Percentiles rank a stretch among this genome's conserved stretches.
Conservation (phyloP, 2,888 invertebrate species). For the Pseudoips prasinana region DNA sequence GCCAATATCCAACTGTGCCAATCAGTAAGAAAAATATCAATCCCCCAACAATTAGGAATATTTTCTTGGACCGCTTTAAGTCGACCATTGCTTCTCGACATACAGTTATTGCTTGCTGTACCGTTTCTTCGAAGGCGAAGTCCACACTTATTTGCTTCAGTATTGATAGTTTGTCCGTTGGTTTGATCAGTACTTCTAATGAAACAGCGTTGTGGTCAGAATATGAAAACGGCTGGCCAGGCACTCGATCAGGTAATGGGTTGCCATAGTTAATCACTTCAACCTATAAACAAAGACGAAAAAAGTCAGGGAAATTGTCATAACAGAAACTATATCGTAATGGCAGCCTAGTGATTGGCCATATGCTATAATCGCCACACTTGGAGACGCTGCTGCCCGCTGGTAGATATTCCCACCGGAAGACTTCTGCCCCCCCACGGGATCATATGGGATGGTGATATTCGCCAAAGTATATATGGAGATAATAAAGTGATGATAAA, state of each 20-base stretch:
- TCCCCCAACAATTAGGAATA: conserved; percentile 77
- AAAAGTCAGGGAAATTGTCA: too few species aligned
- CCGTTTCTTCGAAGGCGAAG: conserved; percentile 48
- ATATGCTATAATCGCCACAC: too few species aligned
- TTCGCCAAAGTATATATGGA: too few species aligned
- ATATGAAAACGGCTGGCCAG: conserved; percentile 87
- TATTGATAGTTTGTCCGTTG: conserved; percentile 24
- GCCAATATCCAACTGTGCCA: conserved; percentile 74
- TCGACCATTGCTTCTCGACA: conserved; percentile 80
- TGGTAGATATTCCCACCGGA: too few species aligned
- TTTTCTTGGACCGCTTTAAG: conserved; percentile 72
- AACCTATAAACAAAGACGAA: conserved; percentile 45
- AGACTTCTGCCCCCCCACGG: too few species aligned
- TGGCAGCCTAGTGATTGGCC: too few species aligned
- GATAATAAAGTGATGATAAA: too few species aligned
- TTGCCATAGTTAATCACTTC: conserved; percentile 80
- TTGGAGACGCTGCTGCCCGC: too few species aligned
- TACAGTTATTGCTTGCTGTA: conserved; percentile 82
- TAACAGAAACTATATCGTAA: too few species aligned
- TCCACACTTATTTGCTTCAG: conserved; percentile 38
- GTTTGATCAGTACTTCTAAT: conserved; percentile 67
- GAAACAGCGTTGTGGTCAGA: conserved; percentile 95
- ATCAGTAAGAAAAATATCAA: conserved; percentile 77
- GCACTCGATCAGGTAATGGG: conserved; percentile 88
- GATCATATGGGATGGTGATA: too few species aligned